Conservation (phyloP, 1,140 invertebrate genomes). For the Penaeus vannamei region DNA sequence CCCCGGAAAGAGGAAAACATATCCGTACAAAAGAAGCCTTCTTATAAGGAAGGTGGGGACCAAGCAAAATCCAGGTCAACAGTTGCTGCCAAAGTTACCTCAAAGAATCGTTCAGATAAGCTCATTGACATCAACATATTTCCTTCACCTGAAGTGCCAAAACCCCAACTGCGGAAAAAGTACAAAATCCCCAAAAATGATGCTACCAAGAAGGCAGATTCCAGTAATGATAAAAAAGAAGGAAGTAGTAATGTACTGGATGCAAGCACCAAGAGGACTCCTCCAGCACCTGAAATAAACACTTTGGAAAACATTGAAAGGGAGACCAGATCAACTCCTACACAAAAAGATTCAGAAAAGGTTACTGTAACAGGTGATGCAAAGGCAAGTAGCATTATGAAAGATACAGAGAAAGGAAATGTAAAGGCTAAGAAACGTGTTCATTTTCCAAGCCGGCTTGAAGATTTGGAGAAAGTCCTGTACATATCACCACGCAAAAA, state of each 20-base stretch:
- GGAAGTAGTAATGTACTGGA: neutral
- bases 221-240: neutral
- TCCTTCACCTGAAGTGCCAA: constrained; percentile 4
- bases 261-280: neutral
- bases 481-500: constrained; percentile 59
- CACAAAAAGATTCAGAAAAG: no score
- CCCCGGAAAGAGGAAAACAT: constrained; percentile 52
- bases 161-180: neutral
- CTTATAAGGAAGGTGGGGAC: neutral
- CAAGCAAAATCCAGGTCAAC: constrained; percentile 44
- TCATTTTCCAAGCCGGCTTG: constrained; percentile 43
- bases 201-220: neutral
- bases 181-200: constrained; percentile 51
- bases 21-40: constrained; percentile 53
- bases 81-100: constrained; percentile 62
- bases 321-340: no score
- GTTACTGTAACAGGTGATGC: neutral
- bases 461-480: constrained; percentile 42
- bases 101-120: constrained; percentile 54
- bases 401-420: neutral
- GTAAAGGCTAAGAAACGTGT: constrained; percentile 25
- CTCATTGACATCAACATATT: constrained; percentile 60
- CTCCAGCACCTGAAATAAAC: no score
- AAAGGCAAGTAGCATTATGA: constrained; percentile 4
- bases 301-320: no score